Conservation (phyloP, 2,113 vertebrate species). For the Xiphias gladius region DNA sequence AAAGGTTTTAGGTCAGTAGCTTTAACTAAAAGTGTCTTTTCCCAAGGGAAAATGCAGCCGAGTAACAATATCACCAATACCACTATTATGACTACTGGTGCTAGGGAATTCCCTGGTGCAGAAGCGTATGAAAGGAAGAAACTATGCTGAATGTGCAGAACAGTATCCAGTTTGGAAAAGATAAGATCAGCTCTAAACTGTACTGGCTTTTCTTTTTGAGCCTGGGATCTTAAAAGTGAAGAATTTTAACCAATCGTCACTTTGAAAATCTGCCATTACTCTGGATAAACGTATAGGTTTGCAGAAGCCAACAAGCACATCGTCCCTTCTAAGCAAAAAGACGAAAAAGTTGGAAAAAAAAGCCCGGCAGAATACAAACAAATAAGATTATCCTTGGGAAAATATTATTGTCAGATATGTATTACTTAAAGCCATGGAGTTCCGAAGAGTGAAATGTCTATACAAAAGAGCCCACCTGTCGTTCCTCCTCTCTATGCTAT, state of each 20-base stretch:
- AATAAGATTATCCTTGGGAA: neutral
- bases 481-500: constrained; percentile 91
- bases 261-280: too few species aligned
- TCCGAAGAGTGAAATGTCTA: neutral
- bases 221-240: neutral
- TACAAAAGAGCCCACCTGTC: constrained; percentile 87
- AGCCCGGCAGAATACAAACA: neutral
- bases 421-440: too few species aligned
- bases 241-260: neutral
- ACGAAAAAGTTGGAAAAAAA: too few species aligned
- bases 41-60: constrained; percentile 16
- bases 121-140: constrained; percentile 1
- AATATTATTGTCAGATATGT: neutral
- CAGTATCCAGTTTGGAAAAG: neutral
- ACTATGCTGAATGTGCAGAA: neutral
- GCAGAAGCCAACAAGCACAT: neutral
- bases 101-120: constrained; percentile 14
- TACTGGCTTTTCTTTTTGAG: neutral
- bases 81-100: constrained; percentile 4
- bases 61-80: constrained; percentile 22
- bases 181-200: neutral
- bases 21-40: constrained; percentile 38
- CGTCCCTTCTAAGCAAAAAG: too few species aligned
- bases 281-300: neutral
- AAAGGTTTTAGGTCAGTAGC: constrained; percentile 22